Conservation (phyloP, 2,113 vertebrate species). For the Oreochromis aureus region DNA sequence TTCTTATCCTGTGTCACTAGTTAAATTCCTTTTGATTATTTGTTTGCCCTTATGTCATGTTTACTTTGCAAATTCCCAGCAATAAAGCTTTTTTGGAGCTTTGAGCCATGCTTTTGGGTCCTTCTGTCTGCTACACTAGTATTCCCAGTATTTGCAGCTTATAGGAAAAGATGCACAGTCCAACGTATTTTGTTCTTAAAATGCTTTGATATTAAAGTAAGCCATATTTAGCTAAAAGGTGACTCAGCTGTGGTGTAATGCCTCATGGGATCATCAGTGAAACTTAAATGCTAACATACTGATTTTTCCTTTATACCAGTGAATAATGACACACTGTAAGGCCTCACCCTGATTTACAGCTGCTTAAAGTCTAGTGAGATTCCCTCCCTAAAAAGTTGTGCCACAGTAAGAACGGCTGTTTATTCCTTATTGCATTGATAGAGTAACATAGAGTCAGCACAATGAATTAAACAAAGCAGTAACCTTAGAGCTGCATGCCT, state of each 20-base stretch:
- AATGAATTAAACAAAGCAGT: conserved; percentile 59
- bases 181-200: neutral
- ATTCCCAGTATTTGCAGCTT: neutral
- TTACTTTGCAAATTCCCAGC: neutral
- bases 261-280: neutral
- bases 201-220: neutral
- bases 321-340: neutral
- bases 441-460: conserved; percentile 5
- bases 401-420: neutral
- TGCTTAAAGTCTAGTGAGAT: neutral
- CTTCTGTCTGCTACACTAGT: neutral
- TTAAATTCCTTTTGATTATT: neutral
- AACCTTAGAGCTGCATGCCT: conserved; percentile 30
- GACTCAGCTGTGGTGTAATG: neutral
- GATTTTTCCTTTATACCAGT: neutral
- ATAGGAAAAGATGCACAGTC: neutral
- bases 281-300: neutral
- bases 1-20: neutral
- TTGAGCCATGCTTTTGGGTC: neutral
- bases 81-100: neutral
- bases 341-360: neutral
- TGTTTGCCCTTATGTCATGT: neutral
- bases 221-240: neutral
- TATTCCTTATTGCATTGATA: neutral
- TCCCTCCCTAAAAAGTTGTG: neutral